Base-by-base conservation (phyloP, 2,888 invertebrate species). In the Brachypalpus laphriformis region DNA sequence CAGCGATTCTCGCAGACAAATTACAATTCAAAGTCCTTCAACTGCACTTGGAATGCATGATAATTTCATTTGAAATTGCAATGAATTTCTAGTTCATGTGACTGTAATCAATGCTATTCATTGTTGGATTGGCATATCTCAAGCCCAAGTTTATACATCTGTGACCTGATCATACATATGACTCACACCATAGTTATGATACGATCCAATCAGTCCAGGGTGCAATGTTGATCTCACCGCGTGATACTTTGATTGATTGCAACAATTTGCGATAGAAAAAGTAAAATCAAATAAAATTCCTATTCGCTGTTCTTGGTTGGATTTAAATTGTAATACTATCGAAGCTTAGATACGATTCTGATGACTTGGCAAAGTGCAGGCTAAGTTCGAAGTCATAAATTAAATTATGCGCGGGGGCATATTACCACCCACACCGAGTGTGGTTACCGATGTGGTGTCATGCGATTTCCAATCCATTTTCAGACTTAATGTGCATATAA, bases 221-320 rank as follows among this genome's bases (percentile, higher is more conserved):
- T 72, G 81, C 65, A 72, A 18, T 72, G 77, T 77, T 82, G 82
- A 77, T 82, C 72, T 82, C 77, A 82, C 72, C 59, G 66, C 61
- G 66, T 68, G 72, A 82, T 68, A 72, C 51, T 61, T 77, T 82
- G 77, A 82, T 82, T 77, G 72, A 82, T 82, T 72, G 66, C 57
- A 56, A 61, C 47, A 72, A 82, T 66, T 82, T 77, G 59, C 77
- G 61, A 54, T 59, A 51, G 42, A 76, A 42, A 49, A 49, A 59
- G 51, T 5, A 51, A 56, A 25, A 74, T 42, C 8, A 40, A 59
- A 59, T 31, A 59, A 56, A 34, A 63, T 22, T 28, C 14, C 34
- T 14, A n/a, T 45, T 45, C 42, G 40, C 40, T 37, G 31, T 25
- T 40, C 28, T 40, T 9, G 20, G 16, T 28, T 68, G 16, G 42